These are phyloP conservation scores for Hydropsyche tenuis DNA, from an alignment of 1,140 invertebrate genomes.

Conservation along the genomic window DNA sequence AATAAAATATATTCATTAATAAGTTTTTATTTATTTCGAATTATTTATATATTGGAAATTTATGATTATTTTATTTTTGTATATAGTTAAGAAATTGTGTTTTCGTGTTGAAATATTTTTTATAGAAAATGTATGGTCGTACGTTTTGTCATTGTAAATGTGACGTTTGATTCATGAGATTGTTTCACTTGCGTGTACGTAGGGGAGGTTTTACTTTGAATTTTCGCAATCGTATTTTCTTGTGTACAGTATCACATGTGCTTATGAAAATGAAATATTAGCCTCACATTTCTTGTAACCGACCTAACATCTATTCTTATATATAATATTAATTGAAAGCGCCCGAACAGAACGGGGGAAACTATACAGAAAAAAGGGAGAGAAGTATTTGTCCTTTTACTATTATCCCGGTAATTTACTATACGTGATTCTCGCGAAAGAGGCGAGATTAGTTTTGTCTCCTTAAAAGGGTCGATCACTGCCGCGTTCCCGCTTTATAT, in stretches of 20 bases:
- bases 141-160: too few species aligned
- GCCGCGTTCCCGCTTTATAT: neutral
- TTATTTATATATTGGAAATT: too few species aligned
- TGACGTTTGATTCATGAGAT: too few species aligned
- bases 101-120: too few species aligned
- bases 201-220: too few species aligned
- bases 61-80: too few species aligned
- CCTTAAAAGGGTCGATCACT: conserved; percentile 11
- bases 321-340: conserved; percentile 24
- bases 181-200: too few species aligned
- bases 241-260: neutral
- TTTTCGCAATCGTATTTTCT: too few species aligned
- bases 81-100: too few species aligned
- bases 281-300: neutral
- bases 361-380: neutral
- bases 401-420: conserved; percentile 21
- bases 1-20: too few species aligned
- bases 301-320: neutral
- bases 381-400: conserved; percentile 17
- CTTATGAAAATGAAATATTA: conserved; percentile 21
- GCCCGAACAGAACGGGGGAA: neutral
- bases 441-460: conserved; percentile 20
- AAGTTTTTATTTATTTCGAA: too few species aligned
- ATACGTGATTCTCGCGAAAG: conserved; percentile 18
- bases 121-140: too few species aligned